Evolutionary conservation across 2,113 vertebrate genomes (phyloP), one percentile per base, ranked within the genome.

Genomic region (Hemichromis elongatus): DNA sequence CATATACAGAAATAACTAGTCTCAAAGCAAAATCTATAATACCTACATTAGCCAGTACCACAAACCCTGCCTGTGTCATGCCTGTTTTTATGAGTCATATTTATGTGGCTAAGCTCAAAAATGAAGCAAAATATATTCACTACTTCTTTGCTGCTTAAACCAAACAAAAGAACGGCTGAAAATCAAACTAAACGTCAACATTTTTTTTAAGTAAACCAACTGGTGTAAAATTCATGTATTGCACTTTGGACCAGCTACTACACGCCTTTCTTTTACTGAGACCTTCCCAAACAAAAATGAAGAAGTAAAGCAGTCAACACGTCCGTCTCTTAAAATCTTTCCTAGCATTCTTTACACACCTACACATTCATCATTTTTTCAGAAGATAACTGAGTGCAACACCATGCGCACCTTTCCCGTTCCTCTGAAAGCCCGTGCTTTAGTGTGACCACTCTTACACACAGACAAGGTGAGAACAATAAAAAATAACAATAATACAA

Each of bases 191-290:
- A 68, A 68, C 63, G 4, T 21, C 63, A 68, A 68, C 35, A 42
- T 57, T 9, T 30, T n/a, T 61, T 35, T 4, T 4, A 61, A 61
- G 57, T 7, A 68, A 40, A 40, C 0, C 63, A 70, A 26, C 68
- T 47, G 4, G 14, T 45, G 21, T 1, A 45, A 70, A 70, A 45
- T 26, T 70, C 8, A 45, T 0, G 37, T 26, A 26, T 45, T 0
- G 1, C 37, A 45, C 66, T 70, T 42, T 0, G 3, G 66, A 19
- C 24, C 21, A 28, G 24, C 40, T 0, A 47, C 66, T 47, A 19
- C 40, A 45, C 21, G 45, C 14, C 28, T 70, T 47, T 45, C 40
- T 70, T n/a, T n/a, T n/a, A n/a, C 0, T 0, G 14, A 19, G 68
- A 73, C 40, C 10, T 73, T 47, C 14, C 68, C 45, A 73, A 73